These are phyloP conservation scores for Coregonus suidteri DNA, from an alignment of 2,797 vertebrate species.

Conservation along the genomic window DNA sequence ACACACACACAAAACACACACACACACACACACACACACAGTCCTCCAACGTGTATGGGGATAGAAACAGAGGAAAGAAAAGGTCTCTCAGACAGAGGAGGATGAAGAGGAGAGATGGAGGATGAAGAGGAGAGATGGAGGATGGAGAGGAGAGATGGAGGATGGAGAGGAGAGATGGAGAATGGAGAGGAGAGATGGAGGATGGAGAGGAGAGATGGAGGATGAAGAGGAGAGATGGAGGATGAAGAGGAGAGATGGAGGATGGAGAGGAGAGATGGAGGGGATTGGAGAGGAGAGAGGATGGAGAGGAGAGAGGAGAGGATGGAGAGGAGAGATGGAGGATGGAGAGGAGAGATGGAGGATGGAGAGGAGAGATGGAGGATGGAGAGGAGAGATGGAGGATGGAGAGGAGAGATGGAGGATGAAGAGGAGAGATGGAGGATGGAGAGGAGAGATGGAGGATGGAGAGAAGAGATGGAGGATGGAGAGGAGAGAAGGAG, in stretches of 20 bases:
- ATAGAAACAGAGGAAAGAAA: slow-evolving; percentile 43
- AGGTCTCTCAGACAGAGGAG: slow-evolving; percentile 37
- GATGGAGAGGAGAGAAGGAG: background rate
- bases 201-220: background rate
- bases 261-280: too few species aligned
- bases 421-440: background rate
- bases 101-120: slow-evolving; percentile 17
- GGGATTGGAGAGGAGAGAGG: background rate
- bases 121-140: too few species aligned
- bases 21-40: background rate
- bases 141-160: background rate
- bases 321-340: background rate
- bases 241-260: background rate
- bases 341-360: background rate
- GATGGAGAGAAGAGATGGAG: background rate
- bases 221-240: background rate
- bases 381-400: too few species aligned
- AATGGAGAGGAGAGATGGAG: background rate
- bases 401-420: too few species aligned
- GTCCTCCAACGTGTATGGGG: background rate
- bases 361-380: too few species aligned
- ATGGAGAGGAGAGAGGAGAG: background rate
- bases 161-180: background rate
- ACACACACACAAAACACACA: slow-evolving; percentile 36
- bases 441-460: background rate